These are phyloP conservation scores for Lacerta bilineata DNA, from an alignment of 2,797 vertebrate species.

Conservation along the genomic window DNA sequence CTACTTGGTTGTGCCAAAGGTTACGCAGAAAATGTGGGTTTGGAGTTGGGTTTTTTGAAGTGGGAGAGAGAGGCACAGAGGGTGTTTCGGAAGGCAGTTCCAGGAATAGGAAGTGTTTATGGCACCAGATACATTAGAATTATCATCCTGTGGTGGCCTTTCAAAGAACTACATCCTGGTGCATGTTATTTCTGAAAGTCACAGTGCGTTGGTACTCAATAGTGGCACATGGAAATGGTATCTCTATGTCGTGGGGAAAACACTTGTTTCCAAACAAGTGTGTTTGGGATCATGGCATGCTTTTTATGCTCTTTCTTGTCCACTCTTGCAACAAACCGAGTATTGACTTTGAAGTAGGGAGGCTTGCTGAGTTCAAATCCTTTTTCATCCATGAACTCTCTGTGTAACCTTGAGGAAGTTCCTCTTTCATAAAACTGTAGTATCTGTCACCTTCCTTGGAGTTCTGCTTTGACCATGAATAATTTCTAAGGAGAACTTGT, in stretches of 20 bases:
- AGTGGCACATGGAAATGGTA: neutral
- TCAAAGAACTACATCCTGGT: too few relatives aligned
- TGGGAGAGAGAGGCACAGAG: neutral
- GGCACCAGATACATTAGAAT: neutral
- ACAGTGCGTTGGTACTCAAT: neutral
- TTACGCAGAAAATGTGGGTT: neutral
- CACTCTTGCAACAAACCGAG: neutral
- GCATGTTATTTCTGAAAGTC: neutral
- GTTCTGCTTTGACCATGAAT: neutral
- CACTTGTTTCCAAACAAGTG: neutral
- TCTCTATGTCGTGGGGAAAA: neutral
- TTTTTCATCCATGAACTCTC: neutral
- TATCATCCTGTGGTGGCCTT: neutral
- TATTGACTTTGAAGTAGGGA: neutral
- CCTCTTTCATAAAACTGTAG: neutral
- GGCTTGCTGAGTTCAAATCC: neutral
- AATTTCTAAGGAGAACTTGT: neutral
- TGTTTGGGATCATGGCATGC: neutral
- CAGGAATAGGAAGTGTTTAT: neutral
- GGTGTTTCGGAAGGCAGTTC: neutral
- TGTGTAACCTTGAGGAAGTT: neutral
- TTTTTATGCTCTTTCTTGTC: neutral
- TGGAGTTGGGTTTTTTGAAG: neutral
- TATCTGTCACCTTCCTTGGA: neutral
- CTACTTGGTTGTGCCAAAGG: neutral